Conservation (phyloP, 2,888 invertebrate genomes). For the Torymus auratus region DNA sequence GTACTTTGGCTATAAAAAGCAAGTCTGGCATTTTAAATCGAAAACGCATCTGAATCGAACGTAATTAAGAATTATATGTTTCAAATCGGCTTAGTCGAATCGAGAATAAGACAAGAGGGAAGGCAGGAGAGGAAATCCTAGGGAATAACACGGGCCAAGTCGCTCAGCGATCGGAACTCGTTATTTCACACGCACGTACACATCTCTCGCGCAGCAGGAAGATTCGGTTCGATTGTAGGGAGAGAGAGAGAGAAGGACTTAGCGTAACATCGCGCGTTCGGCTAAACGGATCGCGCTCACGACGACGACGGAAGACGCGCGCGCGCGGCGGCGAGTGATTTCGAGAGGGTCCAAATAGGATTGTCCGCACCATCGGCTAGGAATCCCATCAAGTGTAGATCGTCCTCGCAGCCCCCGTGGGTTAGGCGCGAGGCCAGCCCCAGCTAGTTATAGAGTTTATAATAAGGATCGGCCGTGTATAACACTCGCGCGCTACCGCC, state of each 20-base stretch:
- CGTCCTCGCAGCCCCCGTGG: slow-evolving; percentile 66
- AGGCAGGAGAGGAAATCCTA: slow-evolving; percentile 3
- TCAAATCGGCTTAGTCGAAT: slow-evolving; percentile 49
- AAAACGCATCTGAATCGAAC: slow-evolving; percentile 4
- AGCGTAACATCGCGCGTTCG: slow-evolving; percentile 63
- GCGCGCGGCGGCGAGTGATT: slow-evolving; percentile 67
- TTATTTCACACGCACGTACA: slow-evolving; percentile 47
- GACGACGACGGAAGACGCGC: slow-evolving; percentile 62
- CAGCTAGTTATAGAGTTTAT: slow-evolving; percentile 75
- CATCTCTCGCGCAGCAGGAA: slow-evolving; percentile 41
- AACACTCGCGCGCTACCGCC: slow-evolving; percentile 65
- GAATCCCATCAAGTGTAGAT: slow-evolving; percentile 76
- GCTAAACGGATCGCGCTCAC: slow-evolving; percentile 64
- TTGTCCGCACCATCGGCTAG: slow-evolving; percentile 77
- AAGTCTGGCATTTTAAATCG: too few relatives aligned
- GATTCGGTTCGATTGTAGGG: slow-evolving; percentile 64
- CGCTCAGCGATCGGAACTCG: slow-evolving; percentile 46
- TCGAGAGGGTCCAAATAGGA: slow-evolving; percentile 74
- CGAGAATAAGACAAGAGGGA: background rate
- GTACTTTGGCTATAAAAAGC: too few relatives aligned
- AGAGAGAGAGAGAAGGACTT: slow-evolving; percentile 61
- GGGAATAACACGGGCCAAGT: slow-evolving; percentile 19
- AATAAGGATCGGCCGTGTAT: slow-evolving; percentile 76
- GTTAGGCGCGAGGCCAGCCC: slow-evolving; percentile 60
- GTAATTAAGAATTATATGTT: slow-evolving; percentile 42